phyloP scores from a whole-genome alignment of 2,888 invertebrate genomes.

The Phasia obesa region DNA sequence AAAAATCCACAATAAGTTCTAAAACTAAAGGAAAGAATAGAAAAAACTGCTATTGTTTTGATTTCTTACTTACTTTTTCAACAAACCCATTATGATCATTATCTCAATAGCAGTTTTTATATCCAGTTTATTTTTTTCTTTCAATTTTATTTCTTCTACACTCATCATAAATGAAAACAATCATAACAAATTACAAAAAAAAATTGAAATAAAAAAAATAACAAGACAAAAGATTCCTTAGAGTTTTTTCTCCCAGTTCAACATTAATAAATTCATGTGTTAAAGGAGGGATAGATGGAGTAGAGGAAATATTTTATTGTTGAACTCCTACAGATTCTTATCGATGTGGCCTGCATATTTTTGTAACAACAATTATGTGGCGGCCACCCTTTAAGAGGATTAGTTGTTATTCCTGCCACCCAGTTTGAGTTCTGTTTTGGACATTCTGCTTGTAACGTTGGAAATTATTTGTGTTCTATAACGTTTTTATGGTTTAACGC shows the following conservation, averaged over 20 bases:
- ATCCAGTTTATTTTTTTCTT: background rate
- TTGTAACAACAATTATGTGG: constrained; percentile 51
- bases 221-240: constrained; percentile 49
- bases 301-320: constrained; percentile 29
- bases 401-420: constrained; percentile 17
- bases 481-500: constrained; percentile 68
- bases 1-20: background rate
- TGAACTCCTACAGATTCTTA: constrained; percentile 34
- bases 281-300: background rate
- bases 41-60: constrained; percentile 58
- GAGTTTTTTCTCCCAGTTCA: constrained; percentile 3
- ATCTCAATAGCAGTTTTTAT: constrained; percentile 33
- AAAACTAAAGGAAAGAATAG: constrained; percentile 1
- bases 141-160: constrained; percentile 14
- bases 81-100: constrained; percentile 66
- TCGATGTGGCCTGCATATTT: constrained; percentile 36
- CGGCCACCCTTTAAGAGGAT: constrained; percentile 29
- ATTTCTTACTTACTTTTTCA: constrained; percentile 46
- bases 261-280: constrained; percentile 32
- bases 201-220: background rate
- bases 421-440: constrained; percentile 10
- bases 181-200: constrained; percentile 59
- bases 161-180: constrained; percentile 62
- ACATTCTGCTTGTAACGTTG: background rate
- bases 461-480: constrained; percentile 46